phyloP scores from a whole-genome alignment of 2,888 invertebrate species.

The Chymomyza amoena region DNA sequence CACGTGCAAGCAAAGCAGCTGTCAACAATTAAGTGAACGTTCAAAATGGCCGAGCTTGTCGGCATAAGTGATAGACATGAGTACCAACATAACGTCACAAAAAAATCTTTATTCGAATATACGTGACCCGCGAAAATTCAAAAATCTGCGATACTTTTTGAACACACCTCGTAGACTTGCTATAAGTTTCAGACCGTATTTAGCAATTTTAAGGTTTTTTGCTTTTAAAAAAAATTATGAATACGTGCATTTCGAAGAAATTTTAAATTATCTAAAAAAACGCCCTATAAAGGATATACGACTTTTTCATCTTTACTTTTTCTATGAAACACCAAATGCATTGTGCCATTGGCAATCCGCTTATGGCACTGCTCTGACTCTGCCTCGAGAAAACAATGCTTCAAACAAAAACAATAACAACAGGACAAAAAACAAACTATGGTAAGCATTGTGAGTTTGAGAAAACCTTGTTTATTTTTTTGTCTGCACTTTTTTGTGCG shows the following conservation, averaged over 20 bases:
- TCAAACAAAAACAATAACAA: slow-evolving; percentile 29
- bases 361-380: slow-evolving; percentile 40
- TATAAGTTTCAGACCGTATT: no score
- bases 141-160: no score
- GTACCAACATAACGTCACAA: no score
- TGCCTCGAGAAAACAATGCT: slow-evolving; percentile 56
- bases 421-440: slow-evolving; percentile 15
- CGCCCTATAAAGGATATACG: neutral
- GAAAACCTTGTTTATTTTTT: slow-evolving; percentile 55
- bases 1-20: no score
- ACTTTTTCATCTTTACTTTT: neutral
- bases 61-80: no score
- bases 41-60: no score
- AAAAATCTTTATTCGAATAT: no score
- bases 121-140: no score
- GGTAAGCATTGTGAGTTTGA: slow-evolving; percentile 53
- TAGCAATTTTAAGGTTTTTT: no score
- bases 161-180: no score
- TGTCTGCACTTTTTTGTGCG: slow-evolving; percentile 4
- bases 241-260: neutral
- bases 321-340: slow-evolving; percentile 51
- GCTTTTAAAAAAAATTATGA: no score
- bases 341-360: slow-evolving; percentile 66
- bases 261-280: neutral
- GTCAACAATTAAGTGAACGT: no score